A percentile compares a stretch with the other conserved stretches of the same genome.
These are phyloP conservation scores for Parnassius apollo DNA, from an alignment of 2,888 invertebrate genomes.

Conservation along the genomic window DNA sequence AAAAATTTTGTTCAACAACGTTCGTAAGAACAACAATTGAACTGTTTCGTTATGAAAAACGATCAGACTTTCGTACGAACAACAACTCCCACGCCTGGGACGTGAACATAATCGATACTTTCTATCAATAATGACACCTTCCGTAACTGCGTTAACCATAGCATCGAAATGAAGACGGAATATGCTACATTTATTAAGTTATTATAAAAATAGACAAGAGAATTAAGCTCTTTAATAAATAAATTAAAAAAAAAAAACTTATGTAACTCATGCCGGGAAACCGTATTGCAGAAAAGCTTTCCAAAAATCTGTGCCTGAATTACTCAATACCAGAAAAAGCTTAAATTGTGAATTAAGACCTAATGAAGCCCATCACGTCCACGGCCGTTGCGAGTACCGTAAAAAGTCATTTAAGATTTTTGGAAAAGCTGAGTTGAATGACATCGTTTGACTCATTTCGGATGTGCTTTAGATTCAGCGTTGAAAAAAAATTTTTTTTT, in stretches of 20 bases:
- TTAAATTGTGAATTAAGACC: constrained; percentile 22
- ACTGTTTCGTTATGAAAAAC: no score
- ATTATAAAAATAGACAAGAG: neutral
- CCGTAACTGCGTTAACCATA: no score
- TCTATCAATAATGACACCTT: no score
- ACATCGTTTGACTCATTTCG: neutral
- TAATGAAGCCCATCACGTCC: constrained; percentile 19
- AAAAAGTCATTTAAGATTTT: constrained; percentile 15
- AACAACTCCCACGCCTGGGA: no score
- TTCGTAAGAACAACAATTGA: no score
- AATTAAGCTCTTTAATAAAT: neutral
- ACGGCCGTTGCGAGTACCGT: constrained; percentile 7
- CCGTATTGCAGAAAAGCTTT: constrained; percentile 7
- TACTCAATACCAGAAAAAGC: constrained; percentile 11
- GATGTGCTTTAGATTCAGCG: neutral
- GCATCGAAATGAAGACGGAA: no score
- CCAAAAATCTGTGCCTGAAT: constrained; percentile 21
- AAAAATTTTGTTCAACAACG: no score
- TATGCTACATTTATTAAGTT: no score
- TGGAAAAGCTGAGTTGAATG: neutral
- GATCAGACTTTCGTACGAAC: no score
- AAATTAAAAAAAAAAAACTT: neutral
- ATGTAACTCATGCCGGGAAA: neutral
- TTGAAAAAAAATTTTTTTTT: neutral
- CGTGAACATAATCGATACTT: no score